phyloP scores from a whole-genome alignment of 2,888 invertebrate genomes.

The Sinodicranocentrus sp. region DNA sequence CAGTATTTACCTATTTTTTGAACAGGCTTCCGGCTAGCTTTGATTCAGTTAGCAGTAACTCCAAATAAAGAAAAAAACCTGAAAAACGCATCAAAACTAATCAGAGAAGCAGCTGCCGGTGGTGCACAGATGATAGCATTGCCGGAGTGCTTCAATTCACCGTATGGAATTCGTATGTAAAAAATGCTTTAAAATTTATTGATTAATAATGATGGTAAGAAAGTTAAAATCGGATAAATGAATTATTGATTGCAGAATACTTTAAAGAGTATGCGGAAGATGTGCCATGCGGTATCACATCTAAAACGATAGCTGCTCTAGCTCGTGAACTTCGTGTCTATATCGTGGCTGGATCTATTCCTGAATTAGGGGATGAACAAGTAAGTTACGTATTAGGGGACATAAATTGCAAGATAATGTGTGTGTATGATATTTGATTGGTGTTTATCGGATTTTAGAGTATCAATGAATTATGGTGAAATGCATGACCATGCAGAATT shows the following conservation, averaged over 20 bases:
- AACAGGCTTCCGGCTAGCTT: too few species aligned
- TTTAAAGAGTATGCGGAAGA: constrained; percentile 92
- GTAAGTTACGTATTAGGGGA: too few species aligned
- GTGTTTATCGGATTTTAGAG: too few species aligned
- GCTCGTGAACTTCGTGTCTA: constrained; percentile 88
- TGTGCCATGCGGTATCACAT: constrained; percentile 89
- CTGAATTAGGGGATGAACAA: constrained; percentile 85
- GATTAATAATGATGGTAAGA: too few species aligned
- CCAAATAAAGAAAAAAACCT: constrained; percentile 88
- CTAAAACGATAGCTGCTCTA: constrained; percentile 84
- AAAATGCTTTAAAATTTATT: not conserved
- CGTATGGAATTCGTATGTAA: constrained; percentile 89
- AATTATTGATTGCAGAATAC: constrained; percentile 79
- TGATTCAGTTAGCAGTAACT: constrained; percentile 90
- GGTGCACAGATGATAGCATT: constrained; percentile 84
- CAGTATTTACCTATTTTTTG: too few species aligned
- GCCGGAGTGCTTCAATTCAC: constrained; percentile 96
- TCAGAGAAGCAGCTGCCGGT: constrained; percentile 84
- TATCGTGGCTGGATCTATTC: constrained; percentile 94
- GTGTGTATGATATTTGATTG: too few species aligned
- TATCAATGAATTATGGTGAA: too few species aligned
- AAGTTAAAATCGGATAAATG: not conserved
- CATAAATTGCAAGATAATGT: too few species aligned
- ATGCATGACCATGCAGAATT: too few species aligned
- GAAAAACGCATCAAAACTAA: constrained; percentile 84